Evolutionary conservation across 2,113 vertebrate genomes (phyloP), one percentile per base, ranked within the genome.

Genomic region (Poeciliopsis turrubarensis): DNA sequence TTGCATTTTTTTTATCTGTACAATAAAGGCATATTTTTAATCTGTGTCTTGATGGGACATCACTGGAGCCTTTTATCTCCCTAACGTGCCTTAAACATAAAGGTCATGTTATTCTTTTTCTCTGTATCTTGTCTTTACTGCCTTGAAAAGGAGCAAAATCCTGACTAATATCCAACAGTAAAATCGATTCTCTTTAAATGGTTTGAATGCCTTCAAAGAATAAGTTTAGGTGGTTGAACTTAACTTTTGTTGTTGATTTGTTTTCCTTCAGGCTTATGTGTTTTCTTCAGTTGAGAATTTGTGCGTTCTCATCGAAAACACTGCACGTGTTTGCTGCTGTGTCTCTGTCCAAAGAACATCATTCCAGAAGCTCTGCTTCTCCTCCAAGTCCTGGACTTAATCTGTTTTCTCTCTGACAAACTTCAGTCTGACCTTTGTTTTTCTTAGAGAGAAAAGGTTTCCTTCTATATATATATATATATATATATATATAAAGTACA

Each of bases 21-120:
- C 61, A 77, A 30, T 84, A 44, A 81, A 85, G 31, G 37, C 67
- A 15, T 32, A 54, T 39, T 74, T 87, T 86, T 84, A 81, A 83
- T 77, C 70, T 75, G n/a, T 26, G 6, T 68, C 70, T 85, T 41
- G 61, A 70, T 62, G 61, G 74, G 60, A 78, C 74, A 70, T 74
- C 81, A 79, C 68, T 68, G 54, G 31, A 76, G 64, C 41, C 73
- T 87, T 78, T 41, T 61, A 61, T 71, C 31, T 76, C 17, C 80
- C 47, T 71, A 70, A 77, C 73, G 37, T 44, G 41, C 17, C 26
- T 61, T 54, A 65, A 27, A 65, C 25, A 13, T 4, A 73, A 75
- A 73, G 65, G 41, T 72, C 17, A 31, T 65, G 39, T 51, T 27
- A 69, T 79, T 80, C 25, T 22, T 51, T 62, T 32, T 57, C 51